Conservation (phyloP, 2,113 vertebrate genomes). For the Urocolius indicus region DNA sequence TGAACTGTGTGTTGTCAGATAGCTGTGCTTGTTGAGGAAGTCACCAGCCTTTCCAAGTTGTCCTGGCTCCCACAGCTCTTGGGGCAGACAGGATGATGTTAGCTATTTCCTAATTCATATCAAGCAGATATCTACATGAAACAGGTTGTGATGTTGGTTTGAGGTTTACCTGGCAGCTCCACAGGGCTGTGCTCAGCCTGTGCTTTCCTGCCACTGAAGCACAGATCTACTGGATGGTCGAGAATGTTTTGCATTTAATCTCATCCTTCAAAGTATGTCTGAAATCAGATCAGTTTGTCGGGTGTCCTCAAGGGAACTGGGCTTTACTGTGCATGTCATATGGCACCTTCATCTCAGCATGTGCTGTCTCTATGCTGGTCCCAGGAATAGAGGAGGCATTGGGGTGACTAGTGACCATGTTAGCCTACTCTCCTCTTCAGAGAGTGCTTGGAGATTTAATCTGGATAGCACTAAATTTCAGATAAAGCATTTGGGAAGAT, state of each 20-base stretch:
- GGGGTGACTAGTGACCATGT: background rate
- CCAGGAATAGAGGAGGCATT: background rate
- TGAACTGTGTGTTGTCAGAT: background rate
- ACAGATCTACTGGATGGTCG: too few species aligned
- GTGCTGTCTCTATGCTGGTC: background rate
- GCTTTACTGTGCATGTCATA: fast-evolving
- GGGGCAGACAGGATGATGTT: background rate
- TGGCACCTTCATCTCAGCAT: fast-evolving
- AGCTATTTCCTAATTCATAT: background rate
- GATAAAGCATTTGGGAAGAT: background rate
- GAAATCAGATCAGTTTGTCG: background rate
- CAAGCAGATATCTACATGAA: background rate
- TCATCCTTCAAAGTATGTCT: background rate
- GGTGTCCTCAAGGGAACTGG: background rate
- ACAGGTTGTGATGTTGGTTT: background rate
- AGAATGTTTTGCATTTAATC: background rate
- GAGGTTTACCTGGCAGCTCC: background rate
- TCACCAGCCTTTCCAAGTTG: background rate
- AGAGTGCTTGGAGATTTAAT: background rate
- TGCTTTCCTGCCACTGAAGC: background rate
- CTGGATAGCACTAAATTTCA: background rate
- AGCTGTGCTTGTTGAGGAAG: background rate
- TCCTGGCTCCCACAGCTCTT: background rate
- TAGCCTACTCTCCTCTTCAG: fast-evolving
- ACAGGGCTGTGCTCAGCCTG: background rate